Evolutionary conservation across 2,797 vertebrate genomes (phyloP).

Genomic region (Dendrocincla fuliginosa): DNA sequence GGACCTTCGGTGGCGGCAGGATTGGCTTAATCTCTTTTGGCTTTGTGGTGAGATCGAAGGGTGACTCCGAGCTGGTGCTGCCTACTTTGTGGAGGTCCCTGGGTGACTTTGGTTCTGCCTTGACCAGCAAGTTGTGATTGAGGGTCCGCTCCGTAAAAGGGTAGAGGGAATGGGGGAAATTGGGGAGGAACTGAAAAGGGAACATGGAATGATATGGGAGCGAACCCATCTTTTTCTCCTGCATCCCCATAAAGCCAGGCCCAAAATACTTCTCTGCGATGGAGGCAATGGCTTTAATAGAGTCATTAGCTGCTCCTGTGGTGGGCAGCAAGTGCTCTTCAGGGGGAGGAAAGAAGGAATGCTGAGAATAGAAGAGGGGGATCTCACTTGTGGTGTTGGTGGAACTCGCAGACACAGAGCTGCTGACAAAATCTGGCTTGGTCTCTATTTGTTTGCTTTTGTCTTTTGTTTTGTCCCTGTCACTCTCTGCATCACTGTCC

Average conservation of each 20-base stretch:
- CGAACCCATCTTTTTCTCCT: slow-evolving; percentile 94
- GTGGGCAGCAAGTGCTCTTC: slow-evolving; percentile 92
- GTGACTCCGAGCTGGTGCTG: slow-evolving; percentile 85
- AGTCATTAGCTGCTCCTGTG: slow-evolving; percentile 88
- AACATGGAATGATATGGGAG: slow-evolving; percentile 97
- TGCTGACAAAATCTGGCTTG: slow-evolving; percentile 80
- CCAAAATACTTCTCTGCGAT: slow-evolving; percentile 99
- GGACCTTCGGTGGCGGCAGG: slow-evolving; percentile 76
- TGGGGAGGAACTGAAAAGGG: slow-evolving; percentile 95
- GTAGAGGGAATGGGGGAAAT: slow-evolving; percentile 93
- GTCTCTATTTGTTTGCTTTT: slow-evolving; percentile 77
- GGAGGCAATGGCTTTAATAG: slow-evolving; percentile 98
- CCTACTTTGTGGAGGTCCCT: slow-evolving; percentile 86
- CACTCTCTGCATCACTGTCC: slow-evolving; percentile 92
- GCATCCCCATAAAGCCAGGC: slow-evolving; percentile 93
- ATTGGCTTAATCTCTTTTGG: slow-evolving; percentile 89
- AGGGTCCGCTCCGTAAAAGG: slow-evolving; percentile 87
- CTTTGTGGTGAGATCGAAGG: slow-evolving; percentile 97
- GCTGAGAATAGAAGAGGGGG: slow-evolving; percentile 89
- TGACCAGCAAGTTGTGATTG: slow-evolving; percentile 91
- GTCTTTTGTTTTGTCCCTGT: slow-evolving; percentile 87
- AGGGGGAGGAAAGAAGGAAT: slow-evolving; percentile 94
- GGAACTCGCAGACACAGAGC: slow-evolving; percentile 80
- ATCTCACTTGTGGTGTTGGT: slow-evolving; percentile 80
- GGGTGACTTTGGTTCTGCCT: slow-evolving; percentile 94